Conservation (phyloP, 1,140 invertebrate genomes). For the Cyclargus thomasi region DNA sequence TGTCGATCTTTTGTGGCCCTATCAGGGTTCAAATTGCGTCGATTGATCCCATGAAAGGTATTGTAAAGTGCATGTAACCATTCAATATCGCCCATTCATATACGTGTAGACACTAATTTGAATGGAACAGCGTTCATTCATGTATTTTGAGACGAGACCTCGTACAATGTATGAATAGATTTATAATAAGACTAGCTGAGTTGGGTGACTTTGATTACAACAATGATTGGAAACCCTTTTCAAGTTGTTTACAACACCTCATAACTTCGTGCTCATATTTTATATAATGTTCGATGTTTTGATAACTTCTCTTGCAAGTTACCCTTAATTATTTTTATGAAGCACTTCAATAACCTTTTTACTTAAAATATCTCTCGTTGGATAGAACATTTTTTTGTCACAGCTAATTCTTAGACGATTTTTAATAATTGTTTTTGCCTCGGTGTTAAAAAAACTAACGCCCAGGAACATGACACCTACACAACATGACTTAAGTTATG, state of each 20-base stretch:
- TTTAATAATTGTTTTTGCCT: background rate
- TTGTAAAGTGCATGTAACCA: constrained; percentile 6
- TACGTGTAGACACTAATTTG: constrained; percentile 6
- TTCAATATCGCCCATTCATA: constrained; percentile 10
- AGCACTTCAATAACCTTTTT: too few relatives aligned
- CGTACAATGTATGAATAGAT: background rate
- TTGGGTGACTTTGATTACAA: background rate
- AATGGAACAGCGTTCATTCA: constrained; percentile 11
- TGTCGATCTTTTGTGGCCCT: background rate
- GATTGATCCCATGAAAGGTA: background rate
- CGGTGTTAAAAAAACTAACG: background rate
- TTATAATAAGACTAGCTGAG: background rate
- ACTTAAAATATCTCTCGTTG: too few relatives aligned
- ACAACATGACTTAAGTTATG: background rate
- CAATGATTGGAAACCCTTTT: background rate
- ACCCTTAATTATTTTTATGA: too few relatives aligned
- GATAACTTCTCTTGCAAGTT: too few relatives aligned
- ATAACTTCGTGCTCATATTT: background rate
- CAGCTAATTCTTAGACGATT: background rate
- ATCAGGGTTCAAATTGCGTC: background rate
- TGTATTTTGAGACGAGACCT: background rate
- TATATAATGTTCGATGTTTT: background rate
- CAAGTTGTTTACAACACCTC: background rate
- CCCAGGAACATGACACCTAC: background rate
- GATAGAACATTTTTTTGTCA: background rate